Conservation (phyloP, 2,113 vertebrate genomes). For the Mellivora capensis region DNA sequence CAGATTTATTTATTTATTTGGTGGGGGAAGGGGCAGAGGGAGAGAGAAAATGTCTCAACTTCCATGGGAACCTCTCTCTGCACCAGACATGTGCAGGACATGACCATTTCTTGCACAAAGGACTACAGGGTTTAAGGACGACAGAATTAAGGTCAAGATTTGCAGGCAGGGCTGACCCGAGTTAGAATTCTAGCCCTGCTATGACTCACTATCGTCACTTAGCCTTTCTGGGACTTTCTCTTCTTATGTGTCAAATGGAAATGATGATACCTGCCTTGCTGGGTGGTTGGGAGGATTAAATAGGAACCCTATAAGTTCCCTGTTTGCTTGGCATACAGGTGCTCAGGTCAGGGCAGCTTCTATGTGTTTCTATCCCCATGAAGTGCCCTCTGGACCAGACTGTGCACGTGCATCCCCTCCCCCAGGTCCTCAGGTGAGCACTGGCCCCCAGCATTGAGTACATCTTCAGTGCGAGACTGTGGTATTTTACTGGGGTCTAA, state of each 20-base stretch:
- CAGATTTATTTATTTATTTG: background rate
- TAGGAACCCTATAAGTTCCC: background rate
- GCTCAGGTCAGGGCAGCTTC: background rate
- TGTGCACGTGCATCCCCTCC: too few species aligned
- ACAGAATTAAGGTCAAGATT: background rate
- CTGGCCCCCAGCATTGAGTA: background rate
- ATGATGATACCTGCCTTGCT: background rate
- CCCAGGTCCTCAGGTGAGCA: background rate
- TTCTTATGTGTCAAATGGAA: background rate
- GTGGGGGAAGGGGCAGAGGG: background rate
- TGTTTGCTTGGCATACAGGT: background rate
- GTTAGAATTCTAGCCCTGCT: background rate
- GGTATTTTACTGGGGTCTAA: background rate
- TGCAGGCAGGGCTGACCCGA: background rate
- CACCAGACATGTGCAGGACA: background rate
- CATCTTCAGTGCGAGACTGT: background rate
- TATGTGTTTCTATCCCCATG: background rate
- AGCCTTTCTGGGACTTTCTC: background rate
- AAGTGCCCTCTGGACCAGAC: background rate
- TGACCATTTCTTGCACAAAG: background rate
- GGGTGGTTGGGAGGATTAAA: background rate
- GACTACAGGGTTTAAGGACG: background rate
- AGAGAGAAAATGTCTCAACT: background rate
- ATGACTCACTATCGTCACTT: background rate
- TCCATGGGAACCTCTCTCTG: background rate